Evolutionary conservation across 1,140 invertebrate species (phyloP), one percentile per base, ranked within the genome.

Genomic region (Drosophila fuyamai): DNA sequence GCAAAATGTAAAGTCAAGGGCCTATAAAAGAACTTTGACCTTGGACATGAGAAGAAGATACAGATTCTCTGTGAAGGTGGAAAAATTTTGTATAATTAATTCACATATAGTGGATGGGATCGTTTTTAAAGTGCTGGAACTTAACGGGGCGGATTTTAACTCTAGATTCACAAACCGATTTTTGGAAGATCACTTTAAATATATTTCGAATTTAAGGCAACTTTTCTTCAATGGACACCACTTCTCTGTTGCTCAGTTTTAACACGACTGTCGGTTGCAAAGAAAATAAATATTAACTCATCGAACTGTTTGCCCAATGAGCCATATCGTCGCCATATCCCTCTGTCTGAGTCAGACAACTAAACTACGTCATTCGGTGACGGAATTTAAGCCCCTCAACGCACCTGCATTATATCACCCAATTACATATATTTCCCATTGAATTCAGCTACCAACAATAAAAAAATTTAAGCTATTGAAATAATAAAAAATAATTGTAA

Each of bases 1-100:
- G 73, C 73, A 54, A 76, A 76, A 67, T 76, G 72, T 66, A 67
- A 76, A 73, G 70, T 73, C 68, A 73, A 73, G 70, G 68, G 68
- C 56, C 68, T 40, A 54, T 14, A 35, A 71, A 72, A 72, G 65
- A 71, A 72, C 62, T 76, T 76, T 76, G 61, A 76, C 73, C 73
- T 76, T 73, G 55, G 16, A 9, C 8, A 35, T 46, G 13, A 23
- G 40, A 5, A 14, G 18, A 57, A 58, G 29, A 29, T 32, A 46
- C 14, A 16, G 60, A 65, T 48, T 27, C 41, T 36, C 16, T 14
- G 16, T 14, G 58, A 75, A 75, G 60, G 59, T 75, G 6, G 4
- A 16, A 9, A 9, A 43, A 50, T 72, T 53, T 47, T 40, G 61
- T 47, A 72, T 38, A 40, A 36, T 50, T 8, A 43, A 29, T 27